A percentile compares a stretch with the other conserved stretches of the same genome.
Conservation (phyloP, 2,113 vertebrate species). For the Phyllopteryx taeniolatus region DNA sequence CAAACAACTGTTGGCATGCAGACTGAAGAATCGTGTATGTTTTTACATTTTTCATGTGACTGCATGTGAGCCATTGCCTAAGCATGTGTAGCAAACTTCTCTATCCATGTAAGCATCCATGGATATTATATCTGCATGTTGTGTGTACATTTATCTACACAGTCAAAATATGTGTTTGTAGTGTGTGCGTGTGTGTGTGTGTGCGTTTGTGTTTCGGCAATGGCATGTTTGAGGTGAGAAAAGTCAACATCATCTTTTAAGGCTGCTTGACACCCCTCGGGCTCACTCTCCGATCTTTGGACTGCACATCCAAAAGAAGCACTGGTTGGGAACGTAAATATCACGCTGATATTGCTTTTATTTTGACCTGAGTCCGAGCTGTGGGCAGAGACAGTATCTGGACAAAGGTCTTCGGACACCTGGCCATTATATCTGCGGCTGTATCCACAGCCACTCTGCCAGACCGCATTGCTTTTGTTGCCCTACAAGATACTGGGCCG, state of each 20-base stretch:
- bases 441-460: too few relatives aligned
- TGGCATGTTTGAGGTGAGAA: conserved; percentile 39
- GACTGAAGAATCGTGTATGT: conserved; percentile 27
- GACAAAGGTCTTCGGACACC: not conserved
- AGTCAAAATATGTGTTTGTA: not conserved
- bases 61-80: conserved; percentile 10
- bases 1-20: conserved; percentile 47
- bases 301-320: conserved; percentile 34
- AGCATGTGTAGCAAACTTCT: not conserved
- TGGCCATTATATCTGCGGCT: not conserved
- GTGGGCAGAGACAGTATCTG: not conserved
- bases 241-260: conserved; percentile 62
- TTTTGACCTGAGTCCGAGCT: not conserved
- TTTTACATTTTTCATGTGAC: conserved; percentile 17
- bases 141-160: conserved; percentile 2
- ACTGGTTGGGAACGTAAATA: conserved; percentile 51
- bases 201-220: not conserved
- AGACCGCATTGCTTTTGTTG: too few relatives aligned
- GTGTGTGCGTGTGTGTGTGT: not conserved
- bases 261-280: conserved; percentile 36
- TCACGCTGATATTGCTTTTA: conserved; percentile 52
- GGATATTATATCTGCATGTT: conserved; percentile 5
- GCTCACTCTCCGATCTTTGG: conserved; percentile 33
- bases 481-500: too few relatives aligned
- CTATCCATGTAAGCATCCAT: not conserved